phyloP scores from a whole-genome alignment of 2,888 invertebrate species.

The Miltochrista miniata region DNA sequence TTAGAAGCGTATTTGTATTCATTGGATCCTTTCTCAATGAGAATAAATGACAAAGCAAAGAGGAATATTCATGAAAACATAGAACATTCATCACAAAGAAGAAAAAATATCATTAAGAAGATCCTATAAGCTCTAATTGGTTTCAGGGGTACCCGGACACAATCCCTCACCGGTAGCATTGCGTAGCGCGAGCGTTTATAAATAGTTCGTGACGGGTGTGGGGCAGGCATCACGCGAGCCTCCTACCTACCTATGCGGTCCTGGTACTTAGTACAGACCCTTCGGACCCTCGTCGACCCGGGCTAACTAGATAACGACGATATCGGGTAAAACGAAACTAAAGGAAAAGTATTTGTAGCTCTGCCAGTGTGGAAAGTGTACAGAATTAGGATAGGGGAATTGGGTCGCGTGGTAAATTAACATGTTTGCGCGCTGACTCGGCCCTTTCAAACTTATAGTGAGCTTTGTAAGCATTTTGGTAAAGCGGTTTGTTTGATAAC shows the following conservation, averaged over 20 bases:
- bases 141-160: constrained; percentile 65
- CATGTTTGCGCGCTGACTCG: constrained; percentile 55
- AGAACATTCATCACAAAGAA: constrained; percentile 29
- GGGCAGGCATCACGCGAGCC: constrained; percentile 55
- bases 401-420: constrained; percentile 68
- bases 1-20: no score
- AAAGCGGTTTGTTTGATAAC: constrained; percentile 32
- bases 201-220: constrained; percentile 59
- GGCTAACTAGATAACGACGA: constrained; percentile 81
- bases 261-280: constrained; percentile 69
- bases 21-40: no score
- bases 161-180: constrained; percentile 60
- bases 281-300: constrained; percentile 80
- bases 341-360: constrained; percentile 78
- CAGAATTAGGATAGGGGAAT: constrained; percentile 63
- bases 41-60: not conserved
- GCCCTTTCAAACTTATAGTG: constrained; percentile 41
- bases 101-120: constrained; percentile 47
- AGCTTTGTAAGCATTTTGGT: constrained; percentile 39
- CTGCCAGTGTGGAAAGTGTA: constrained; percentile 67
- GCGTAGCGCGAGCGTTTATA: constrained; percentile 65
- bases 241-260: constrained; percentile 63
- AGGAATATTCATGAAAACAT: constrained; percentile 3
- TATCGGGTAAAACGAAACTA: constrained; percentile 78
- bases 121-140: constrained; percentile 71